Conservation (phyloP, 2,888 invertebrate genomes). For the Limulus polyphemus region DNA sequence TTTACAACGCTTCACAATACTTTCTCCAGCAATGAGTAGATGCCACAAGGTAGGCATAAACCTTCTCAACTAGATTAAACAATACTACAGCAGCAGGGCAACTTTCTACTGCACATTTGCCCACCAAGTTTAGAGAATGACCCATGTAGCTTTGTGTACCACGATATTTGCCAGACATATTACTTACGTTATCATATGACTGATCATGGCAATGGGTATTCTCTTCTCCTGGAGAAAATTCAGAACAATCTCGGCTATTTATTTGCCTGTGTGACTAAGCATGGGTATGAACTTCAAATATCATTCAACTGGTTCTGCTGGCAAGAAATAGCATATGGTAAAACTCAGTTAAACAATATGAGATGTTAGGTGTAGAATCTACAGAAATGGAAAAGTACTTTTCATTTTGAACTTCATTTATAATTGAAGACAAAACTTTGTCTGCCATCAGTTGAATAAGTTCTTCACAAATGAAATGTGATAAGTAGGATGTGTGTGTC, state of each 20-base stretch:
- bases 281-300: not conserved
- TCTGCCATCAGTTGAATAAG: slow-evolving; percentile 22
- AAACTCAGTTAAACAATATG: slow-evolving; percentile 19
- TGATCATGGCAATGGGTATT: too few species aligned
- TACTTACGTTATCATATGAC: too few species aligned
- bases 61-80: too few species aligned
- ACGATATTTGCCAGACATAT: too few species aligned
- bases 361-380: slow-evolving; percentile 19
- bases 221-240: too few species aligned
- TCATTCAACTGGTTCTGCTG: not conserved
- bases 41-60: too few species aligned
- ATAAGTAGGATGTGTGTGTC: slow-evolving; percentile 29
- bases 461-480: slow-evolving; percentile 31
- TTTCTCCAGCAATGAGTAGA: too few species aligned
- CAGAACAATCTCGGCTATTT: too few species aligned
- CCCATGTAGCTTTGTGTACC: not conserved
- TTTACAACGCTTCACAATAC: too few species aligned
- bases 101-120: not conserved
- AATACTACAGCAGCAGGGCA: too few species aligned
- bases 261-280: too few species aligned
- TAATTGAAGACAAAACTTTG: not conserved
- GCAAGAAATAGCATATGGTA: slow-evolving; percentile 6
- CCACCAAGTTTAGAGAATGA: not conserved
- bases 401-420: not conserved
- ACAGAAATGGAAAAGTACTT: slow-evolving; percentile 11